Conservation (phyloP, 53 echinoderm and acorn worm species). For the Temnopleurus reevesii region DNA sequence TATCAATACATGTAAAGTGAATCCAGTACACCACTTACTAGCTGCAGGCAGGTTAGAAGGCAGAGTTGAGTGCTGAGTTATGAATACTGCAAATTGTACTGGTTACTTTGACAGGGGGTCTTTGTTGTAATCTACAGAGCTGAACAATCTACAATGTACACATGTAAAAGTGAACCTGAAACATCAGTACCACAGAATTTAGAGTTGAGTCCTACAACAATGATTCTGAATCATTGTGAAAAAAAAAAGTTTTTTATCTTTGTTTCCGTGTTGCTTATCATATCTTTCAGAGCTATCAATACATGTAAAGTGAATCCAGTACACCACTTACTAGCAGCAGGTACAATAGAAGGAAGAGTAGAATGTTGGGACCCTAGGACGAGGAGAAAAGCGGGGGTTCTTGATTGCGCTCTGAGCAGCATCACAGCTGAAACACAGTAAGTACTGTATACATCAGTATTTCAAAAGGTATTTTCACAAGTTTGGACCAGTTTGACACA, state of each 20-base stretch:
- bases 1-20: slow-evolving; percentile 81
- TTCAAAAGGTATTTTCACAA: too few relatives aligned
- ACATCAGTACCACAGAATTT: too few relatives aligned
- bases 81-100: too few relatives aligned
- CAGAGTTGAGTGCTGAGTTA: slow-evolving; percentile 93
- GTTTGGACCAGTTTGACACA: too few relatives aligned
- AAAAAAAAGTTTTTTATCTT: too few relatives aligned
- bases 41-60: slow-evolving; percentile 88
- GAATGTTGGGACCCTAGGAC: slow-evolving; percentile 96
- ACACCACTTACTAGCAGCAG: slow-evolving; percentile 82
- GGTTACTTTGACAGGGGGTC: slow-evolving; percentile 73
- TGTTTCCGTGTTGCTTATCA: too few relatives aligned
- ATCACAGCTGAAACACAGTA: slow-evolving; percentile 83
- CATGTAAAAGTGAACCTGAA: too few relatives aligned
- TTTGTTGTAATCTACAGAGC: slow-evolving; percentile 94
- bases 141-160: too few relatives aligned
- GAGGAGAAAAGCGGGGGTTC: slow-evolving; percentile 77
- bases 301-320: slow-evolving; percentile 83
- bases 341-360: slow-evolving; percentile 88
- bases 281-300: slow-evolving; percentile 86
- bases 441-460: too few relatives aligned
- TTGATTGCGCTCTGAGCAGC: slow-evolving; percentile 97
- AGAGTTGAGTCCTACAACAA: too few relatives aligned
- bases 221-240: too few relatives aligned
- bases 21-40: slow-evolving; percentile 85